phyloP scores from a whole-genome alignment of 2,797 vertebrate genomes.

The Arvicola amphibius region DNA sequence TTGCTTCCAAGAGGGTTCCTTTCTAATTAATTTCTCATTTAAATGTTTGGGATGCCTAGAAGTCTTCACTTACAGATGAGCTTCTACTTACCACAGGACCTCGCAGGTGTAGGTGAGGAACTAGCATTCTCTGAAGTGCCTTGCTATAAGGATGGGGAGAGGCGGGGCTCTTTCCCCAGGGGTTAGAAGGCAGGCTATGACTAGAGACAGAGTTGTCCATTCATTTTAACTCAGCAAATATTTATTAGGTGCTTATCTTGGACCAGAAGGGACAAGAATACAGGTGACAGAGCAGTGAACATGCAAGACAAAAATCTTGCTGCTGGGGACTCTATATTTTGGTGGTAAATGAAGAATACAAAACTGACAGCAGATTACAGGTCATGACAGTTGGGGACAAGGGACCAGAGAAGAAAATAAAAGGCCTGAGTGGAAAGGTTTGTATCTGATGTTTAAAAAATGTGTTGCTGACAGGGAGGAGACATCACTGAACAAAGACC shows the following conservation, averaged over 20 bases:
- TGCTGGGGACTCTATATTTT: background rate
- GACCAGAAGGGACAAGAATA: background rate
- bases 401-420: background rate
- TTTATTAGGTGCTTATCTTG: background rate
- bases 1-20: background rate
- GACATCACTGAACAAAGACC: background rate
- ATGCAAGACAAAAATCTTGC: background rate
- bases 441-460: background rate
- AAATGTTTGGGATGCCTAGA: background rate
- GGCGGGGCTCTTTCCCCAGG: background rate
- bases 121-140: background rate
- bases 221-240: background rate
- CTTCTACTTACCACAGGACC: rapidly evolving
- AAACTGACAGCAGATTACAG: background rate
- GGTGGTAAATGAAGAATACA: background rate
- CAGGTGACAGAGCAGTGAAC: background rate
- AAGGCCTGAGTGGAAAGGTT: background rate
- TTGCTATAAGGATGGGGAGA: background rate
- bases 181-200: background rate
- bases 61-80: background rate
- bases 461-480: no score
- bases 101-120: background rate
- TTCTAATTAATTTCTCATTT: conserved; percentile 35
- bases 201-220: background rate
- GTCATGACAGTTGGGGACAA: background rate